phyloP scores from a whole-genome alignment of 2,797 vertebrate species.

The Brachymystax lenok region DNA sequence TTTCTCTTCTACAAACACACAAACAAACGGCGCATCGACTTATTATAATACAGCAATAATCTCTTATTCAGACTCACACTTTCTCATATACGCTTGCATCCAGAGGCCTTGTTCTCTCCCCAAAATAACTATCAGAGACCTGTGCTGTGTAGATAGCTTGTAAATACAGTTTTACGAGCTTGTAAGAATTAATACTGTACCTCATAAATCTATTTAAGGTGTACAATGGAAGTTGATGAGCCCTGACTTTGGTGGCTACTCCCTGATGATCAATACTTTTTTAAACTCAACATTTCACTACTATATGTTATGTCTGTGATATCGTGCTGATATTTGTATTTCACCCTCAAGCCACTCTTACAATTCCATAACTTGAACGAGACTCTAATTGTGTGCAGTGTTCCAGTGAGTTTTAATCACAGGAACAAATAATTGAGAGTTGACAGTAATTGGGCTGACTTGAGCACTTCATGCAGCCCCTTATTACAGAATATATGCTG shows the following conservation, averaged over 20 bases:
- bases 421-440: conserved; percentile 36
- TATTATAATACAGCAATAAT: background rate
- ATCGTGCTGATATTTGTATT: background rate
- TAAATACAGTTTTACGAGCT: background rate
- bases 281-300: no score
- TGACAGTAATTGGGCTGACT: conserved; percentile 67
- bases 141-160: background rate
- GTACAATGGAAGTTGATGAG: no score
- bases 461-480: conserved; percentile 35
- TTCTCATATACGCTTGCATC: background rate
- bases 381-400: conserved; percentile 61
- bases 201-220: no score
- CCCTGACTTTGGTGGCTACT: no score
- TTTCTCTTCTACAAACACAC: conserved; percentile 3
- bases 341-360: background rate
- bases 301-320: background rate
- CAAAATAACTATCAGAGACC: background rate
- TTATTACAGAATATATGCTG: conserved; percentile 53
- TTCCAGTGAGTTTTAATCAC: conserved; percentile 58
- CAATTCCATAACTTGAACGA: conserved; percentile 20
- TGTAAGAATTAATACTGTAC: no score
- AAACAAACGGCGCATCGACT: background rate
- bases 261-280: no score
- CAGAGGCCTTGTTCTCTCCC: background rate
- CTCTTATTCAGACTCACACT: background rate